Conservation (phyloP, 2,888 invertebrate genomes). For the Cosmia pyralina region DNA sequence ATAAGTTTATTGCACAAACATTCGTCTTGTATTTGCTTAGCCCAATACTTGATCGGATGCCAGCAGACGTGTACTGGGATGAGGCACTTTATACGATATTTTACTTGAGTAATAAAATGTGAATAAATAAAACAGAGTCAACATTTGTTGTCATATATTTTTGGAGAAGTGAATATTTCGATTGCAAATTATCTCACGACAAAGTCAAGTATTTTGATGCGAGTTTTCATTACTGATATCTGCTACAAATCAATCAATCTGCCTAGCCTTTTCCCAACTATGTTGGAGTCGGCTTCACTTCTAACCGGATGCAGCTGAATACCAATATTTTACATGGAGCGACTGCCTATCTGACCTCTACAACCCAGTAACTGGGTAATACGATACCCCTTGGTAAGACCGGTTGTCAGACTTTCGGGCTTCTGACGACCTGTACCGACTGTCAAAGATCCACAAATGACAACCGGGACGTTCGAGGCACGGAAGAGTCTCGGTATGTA, state of each 20-base stretch:
- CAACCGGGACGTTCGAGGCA: too few relatives aligned
- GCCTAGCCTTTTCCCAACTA: too few relatives aligned
- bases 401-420: too few relatives aligned
- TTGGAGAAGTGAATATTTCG: slow-evolving; percentile 6
- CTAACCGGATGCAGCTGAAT: too few relatives aligned
- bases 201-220: background rate
- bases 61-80: slow-evolving; percentile 55
- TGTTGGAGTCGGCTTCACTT: too few relatives aligned
- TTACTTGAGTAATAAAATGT: slow-evolving; percentile 58
- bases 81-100: slow-evolving; percentile 52
- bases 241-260: background rate
- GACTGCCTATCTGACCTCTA: too few relatives aligned
- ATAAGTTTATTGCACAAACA: slow-evolving; percentile 59
- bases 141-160: slow-evolving; percentile 15
- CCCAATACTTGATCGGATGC: slow-evolving; percentile 68
- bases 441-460: too few relatives aligned
- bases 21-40: slow-evolving; percentile 62
- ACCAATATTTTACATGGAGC: too few relatives aligned
- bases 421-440: too few relatives aligned
- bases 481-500: too few relatives aligned
- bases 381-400: too few relatives aligned
- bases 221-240: background rate
- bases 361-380: too few relatives aligned
- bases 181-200: slow-evolving; percentile 10
- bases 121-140: slow-evolving; percentile 54